Conservation (phyloP, 2,888 invertebrate genomes). For the Acrobasis repandana region DNA sequence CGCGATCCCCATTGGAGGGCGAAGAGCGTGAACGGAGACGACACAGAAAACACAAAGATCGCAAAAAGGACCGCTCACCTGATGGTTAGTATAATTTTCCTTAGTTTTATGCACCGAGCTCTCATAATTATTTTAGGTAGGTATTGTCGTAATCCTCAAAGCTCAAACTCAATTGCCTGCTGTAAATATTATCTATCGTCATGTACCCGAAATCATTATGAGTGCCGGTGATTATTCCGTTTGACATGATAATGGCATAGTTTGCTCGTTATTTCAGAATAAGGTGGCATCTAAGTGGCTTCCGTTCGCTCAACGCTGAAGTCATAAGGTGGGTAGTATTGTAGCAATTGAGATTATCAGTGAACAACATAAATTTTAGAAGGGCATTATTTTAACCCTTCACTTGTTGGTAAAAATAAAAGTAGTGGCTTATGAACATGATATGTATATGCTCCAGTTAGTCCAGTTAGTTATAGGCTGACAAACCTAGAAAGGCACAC, state of each 20-base stretch:
- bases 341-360: neutral
- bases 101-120: constrained; percentile 44
- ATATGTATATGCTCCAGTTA: no score
- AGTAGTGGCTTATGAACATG: no score
- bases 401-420: no score
- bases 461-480: no score
- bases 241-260: constrained; percentile 78
- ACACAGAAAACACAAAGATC: constrained; percentile 81
- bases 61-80: constrained; percentile 78
- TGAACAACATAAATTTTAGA: neutral
- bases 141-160: neutral
- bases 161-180: neutral
- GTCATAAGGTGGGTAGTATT: constrained; percentile 62
- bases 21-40: constrained; percentile 82
- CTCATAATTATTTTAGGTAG: constrained; percentile 53
- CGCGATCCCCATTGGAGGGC: constrained; percentile 80
- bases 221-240: constrained; percentile 48
- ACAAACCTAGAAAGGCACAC: no score
- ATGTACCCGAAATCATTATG: constrained; percentile 49
- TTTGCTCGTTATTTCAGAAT: constrained; percentile 82
- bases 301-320: constrained; percentile 59
- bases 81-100: constrained; percentile 77
- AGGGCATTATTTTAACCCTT: no score
- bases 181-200: neutral
- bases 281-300: constrained; percentile 68